Evolutionary conservation across 2,113 vertebrate genomes (phyloP).

Genomic region (Vulpes lagopus): DNA sequence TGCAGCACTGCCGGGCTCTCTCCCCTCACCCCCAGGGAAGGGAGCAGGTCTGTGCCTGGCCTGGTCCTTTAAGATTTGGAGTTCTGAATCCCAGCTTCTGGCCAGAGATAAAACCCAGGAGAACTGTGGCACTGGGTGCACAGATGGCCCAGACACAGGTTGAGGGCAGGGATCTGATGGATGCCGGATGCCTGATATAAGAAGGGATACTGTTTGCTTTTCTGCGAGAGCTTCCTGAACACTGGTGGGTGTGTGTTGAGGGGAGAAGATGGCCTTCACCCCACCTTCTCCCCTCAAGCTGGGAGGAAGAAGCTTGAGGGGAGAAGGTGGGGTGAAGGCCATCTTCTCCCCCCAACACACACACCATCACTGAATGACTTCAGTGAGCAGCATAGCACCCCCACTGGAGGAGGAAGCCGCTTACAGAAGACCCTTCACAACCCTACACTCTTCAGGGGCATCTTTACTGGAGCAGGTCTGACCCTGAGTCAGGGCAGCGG

Average conservation of each 20-base stretch:
- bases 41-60: not conserved
- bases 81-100: not conserved
- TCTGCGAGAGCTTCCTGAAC: not conserved
- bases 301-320: too few relatives aligned
- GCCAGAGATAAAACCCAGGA: not conserved
- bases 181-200: not conserved
- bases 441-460: not conserved
- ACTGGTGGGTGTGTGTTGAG: not conserved
- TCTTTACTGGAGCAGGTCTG: not conserved
- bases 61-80: not conserved
- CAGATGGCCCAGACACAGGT: not conserved
- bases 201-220: not conserved
- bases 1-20: not conserved
- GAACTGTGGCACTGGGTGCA: not conserved
- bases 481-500: not conserved
- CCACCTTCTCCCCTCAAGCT: too few relatives aligned
- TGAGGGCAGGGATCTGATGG: not conserved
- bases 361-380: not conserved
- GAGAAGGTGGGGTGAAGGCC: not conserved
- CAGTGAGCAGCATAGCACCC: not conserved
- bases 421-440: not conserved
- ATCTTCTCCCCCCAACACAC: not conserved
- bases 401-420: not conserved
- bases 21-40: not conserved
- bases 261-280: too few relatives aligned